Base-by-base conservation (phyloP, 2,797 vertebrate species). In the Percopsis omiscomaycus region DNA sequence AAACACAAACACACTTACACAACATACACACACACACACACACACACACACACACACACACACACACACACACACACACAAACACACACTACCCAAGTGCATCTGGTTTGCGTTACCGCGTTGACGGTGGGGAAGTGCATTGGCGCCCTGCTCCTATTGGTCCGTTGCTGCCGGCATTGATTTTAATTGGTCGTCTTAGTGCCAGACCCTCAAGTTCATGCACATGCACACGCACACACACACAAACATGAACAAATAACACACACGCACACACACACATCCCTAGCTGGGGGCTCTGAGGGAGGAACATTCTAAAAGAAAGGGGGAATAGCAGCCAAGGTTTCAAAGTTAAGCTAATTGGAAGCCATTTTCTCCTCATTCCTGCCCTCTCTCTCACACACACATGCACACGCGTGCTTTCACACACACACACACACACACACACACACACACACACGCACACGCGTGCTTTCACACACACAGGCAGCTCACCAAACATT, bases 41-140 rank as follows among this genome's bases (percentile, higher is more conserved):
- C 12, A 64, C 3, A 49, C 28, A 27, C n/a, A 32, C n/a, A 56
- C 52, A 15, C 53, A 30, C 13, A 16, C 52, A 37, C 5, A 63
- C 57, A 54, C 53, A 64, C 47, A 59, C 15, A 64, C 11, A 30
- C 13, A 16, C 52, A 45, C 32, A 47, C 12, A 64, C 3, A 49
- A n/a, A 27, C n/a, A 32, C n/a, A 56, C 52, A 15, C 53, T 70
- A 50, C 66, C 81, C 85, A 65, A 73, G 69, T 71, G 85, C 91
- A 92, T 92, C 91, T 93, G 92, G 88, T 91, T 92, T 90, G 83
- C 45, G 86, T 92, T 91, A 93, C 82, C 78, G 78, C 76, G 69
- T 81, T 66, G 78, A 88, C 69, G 86, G 85, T 80, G 87, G 88
- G 90, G 88, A 91, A 92, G 83, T 88, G 78, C 83, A 82, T 85